These are phyloP conservation scores for Esox lucius DNA, from an alignment of 2,797 vertebrate species.

Conservation along the genomic window DNA sequence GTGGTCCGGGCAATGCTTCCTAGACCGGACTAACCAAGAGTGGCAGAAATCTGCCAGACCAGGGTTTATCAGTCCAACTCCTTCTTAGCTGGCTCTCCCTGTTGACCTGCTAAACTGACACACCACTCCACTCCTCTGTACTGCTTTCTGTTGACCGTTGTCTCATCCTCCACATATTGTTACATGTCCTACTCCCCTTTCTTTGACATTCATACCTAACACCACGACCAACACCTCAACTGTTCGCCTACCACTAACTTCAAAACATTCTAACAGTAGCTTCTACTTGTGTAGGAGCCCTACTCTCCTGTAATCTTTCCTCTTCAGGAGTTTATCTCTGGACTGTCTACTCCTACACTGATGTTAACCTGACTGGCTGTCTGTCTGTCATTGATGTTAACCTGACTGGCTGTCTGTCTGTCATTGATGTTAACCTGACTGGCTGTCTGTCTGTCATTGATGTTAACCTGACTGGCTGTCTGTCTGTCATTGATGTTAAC, in stretches of 20 bases:
- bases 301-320: not conserved
- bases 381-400: too few species aligned
- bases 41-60: not conserved
- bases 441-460: too few species aligned
- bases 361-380: not conserved
- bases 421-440: not conserved
- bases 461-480: too few species aligned
- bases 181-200: not conserved
- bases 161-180: not conserved
- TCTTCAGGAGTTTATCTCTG: not conserved
- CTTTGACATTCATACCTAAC: not conserved
- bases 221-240: not conserved
- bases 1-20: constrained; percentile 41
- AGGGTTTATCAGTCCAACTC: not conserved
- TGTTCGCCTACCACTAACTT: not conserved
- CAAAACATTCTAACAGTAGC: not conserved
- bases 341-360: not conserved
- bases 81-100: not conserved
- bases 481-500: not conserved
- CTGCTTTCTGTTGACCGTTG: not conserved
- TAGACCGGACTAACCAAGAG: constrained; percentile 21
- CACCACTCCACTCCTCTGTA: not conserved
- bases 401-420: too few species aligned
- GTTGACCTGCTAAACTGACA: not conserved
- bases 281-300: not conserved